These are phyloP conservation scores for Cephus cinctus DNA, from an alignment of 1,140 invertebrate genomes.

Conservation along the genomic window DNA sequence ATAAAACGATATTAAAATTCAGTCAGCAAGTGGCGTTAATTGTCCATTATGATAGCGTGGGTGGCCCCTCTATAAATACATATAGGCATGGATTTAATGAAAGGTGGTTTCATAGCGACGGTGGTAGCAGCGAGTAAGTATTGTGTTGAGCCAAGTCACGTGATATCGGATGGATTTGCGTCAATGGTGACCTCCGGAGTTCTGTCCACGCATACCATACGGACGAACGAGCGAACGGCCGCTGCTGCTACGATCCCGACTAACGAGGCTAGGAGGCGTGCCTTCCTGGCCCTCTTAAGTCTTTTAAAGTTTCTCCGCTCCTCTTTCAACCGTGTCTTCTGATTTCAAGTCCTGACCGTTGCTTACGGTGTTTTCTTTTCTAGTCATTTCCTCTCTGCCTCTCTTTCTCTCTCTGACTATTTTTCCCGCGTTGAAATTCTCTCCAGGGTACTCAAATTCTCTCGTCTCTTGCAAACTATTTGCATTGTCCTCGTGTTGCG, in stretches of 20 bases:
- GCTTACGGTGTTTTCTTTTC: too few relatives aligned
- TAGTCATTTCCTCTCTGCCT: too few relatives aligned
- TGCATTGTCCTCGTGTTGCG: too few relatives aligned
- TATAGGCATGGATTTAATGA: slow-evolving; percentile 27
- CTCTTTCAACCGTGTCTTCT: too few relatives aligned
- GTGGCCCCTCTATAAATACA: slow-evolving; percentile 5
- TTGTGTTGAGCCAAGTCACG: slow-evolving; percentile 32
- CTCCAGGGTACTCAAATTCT: too few relatives aligned
- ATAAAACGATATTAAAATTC: too few relatives aligned
- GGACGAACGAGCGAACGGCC: neutral
- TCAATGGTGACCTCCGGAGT: slow-evolving; percentile 53
- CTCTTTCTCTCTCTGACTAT: too few relatives aligned
- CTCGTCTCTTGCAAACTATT: too few relatives aligned
- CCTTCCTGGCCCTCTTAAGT: slow-evolving; percentile 19
- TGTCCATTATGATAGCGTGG: slow-evolving; percentile 1
- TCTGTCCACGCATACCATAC: slow-evolving; percentile 35
- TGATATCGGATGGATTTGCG: slow-evolving; percentile 51
- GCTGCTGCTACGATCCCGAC: slow-evolving; percentile 18
- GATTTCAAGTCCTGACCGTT: too few relatives aligned
- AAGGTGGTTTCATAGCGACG: slow-evolving; percentile 27
- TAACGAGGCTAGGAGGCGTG: slow-evolving; percentile 28
- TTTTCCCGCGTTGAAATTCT: too few relatives aligned
- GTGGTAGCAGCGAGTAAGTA: slow-evolving; percentile 1
- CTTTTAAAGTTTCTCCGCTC: slow-evolving; percentile 3
- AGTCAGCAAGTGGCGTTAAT: neutral